Base-by-base conservation (phyloP, 2,797 vertebrate species). In the Uromys caudimaculatus region DNA sequence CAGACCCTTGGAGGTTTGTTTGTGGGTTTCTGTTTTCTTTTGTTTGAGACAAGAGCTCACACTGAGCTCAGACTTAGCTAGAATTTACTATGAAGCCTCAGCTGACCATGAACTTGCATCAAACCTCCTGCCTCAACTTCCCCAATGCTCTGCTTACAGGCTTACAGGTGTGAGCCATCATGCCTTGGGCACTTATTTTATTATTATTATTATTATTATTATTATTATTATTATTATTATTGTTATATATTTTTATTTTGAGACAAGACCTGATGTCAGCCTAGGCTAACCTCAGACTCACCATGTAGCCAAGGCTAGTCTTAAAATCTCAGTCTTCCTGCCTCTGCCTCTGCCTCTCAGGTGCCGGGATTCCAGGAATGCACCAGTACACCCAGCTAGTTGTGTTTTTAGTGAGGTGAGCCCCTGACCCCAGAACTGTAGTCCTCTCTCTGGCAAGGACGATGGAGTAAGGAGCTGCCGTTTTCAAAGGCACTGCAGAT, bases 401-500 rank as follows among this genome's bases (percentile, higher is more conserved):
- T 29, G 52, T 67, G 7, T 93, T 93, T 96, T 82, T 10, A 91
- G 87, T n/a, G 88, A 81, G 44, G 29, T n/a, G 12, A 58, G 21
- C 89, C 60, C 67, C 83, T 83, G 69, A 64, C 50, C 38, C 56
- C 58, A 23, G 56, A 67, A 50, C 89, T 76, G 32, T 85, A 54
- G 41, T 38, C 62, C 32, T 64, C 19, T 84, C 86, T 77, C 67
- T 35, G 60, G 60, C 77, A 50, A 50, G 75, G 0, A 58, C 14
- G 38, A 24, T 58, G 6, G 71, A 52, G 4, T 56, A 89, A 16
- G 50, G 17, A 3, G 32, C 3, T 24, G 44, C 19, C 29, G 24
- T 95, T 89, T 93, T 83, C 67, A 94, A 83, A 96, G 76, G 47
- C 73, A 86, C 58, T 62, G 60, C 54, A 52, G 89, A 91, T 54